Percentiles rank a stretch among this genome's conserved stretches.
Evolutionary conservation across 92 coral and sea anemone genomes (phyloP).

Genomic region (Galaxea fascicularis): DNA sequence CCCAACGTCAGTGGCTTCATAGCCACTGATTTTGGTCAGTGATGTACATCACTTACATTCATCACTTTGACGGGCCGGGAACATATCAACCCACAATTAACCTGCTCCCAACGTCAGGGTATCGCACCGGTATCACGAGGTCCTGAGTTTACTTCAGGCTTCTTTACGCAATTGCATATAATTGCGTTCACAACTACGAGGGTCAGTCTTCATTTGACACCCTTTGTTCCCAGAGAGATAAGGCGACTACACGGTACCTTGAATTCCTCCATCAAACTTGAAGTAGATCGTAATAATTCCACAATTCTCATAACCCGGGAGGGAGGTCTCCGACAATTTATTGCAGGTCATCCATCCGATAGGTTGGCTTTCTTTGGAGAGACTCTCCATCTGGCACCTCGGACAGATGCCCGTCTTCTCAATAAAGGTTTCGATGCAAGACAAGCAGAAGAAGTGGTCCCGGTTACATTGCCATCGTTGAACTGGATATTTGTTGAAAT

Average conservation of each 20-base stretch:
- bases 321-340: neutral
- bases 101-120: too few relatives aligned
- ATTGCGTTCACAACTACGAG: too few relatives aligned
- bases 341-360: slow-evolving; percentile 49
- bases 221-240: too few relatives aligned
- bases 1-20: too few relatives aligned
- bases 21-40: too few relatives aligned
- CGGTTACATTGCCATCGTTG: neutral
- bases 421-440: neutral
- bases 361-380: slow-evolving; percentile 16
- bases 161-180: too few relatives aligned
- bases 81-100: too few relatives aligned
- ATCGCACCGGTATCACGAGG: too few relatives aligned
- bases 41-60: too few relatives aligned
- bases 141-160: too few relatives aligned
- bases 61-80: too few relatives aligned
- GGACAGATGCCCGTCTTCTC: slow-evolving; percentile 6
- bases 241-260: neutral
- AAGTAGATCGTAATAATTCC: slow-evolving; percentile 37
- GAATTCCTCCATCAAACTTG: slow-evolving; percentile 45
- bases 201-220: too few relatives aligned
- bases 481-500: slow-evolving; percentile 1
- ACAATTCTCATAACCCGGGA: slow-evolving; percentile 40
- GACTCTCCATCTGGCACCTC: neutral
- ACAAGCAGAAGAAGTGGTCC: neutral